Percentiles rank a stretch among this genome's conserved stretches.
Conservation (phyloP, 2,888 invertebrate species). For the Achlya flavicornis region DNA sequence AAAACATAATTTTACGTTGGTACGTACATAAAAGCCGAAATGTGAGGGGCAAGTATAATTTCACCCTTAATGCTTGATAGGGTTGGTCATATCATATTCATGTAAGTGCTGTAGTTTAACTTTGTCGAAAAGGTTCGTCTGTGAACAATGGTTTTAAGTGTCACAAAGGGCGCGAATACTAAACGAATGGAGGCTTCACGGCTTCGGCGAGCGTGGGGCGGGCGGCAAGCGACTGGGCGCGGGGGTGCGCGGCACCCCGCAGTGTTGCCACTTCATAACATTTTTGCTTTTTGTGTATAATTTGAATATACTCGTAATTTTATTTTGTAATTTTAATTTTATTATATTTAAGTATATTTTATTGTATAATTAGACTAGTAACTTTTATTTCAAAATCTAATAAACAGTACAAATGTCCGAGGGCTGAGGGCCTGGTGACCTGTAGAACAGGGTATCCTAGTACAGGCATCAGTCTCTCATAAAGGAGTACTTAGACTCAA, state of each 20-base stretch:
- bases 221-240: conserved; percentile 35
- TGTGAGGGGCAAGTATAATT: background rate
- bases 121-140: conserved; percentile 62
- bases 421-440: no score
- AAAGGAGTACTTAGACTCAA: no score
- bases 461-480: no score
- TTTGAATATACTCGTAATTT: background rate
- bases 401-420: no score
- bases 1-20: background rate
- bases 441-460: no score
- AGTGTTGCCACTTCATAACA: conserved; percentile 37
- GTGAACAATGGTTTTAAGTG: conserved; percentile 79
- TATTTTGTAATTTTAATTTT: no score
- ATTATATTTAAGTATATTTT: no score
- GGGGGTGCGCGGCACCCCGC: conserved; percentile 24
- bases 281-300: conserved; percentile 14
- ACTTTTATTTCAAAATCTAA: no score
- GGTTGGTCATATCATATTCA: conserved; percentile 38
- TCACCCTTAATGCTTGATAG: conserved; percentile 15
- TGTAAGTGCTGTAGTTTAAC: conserved; percentile 49
- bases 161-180: conserved; percentile 82
- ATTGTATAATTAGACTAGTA: no score
- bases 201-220: conserved; percentile 39
- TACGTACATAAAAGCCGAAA: background rate
- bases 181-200: conserved; percentile 72